phyloP scores from a whole-genome alignment of 2,888 invertebrate genomes.

The Blera fallax region DNA sequence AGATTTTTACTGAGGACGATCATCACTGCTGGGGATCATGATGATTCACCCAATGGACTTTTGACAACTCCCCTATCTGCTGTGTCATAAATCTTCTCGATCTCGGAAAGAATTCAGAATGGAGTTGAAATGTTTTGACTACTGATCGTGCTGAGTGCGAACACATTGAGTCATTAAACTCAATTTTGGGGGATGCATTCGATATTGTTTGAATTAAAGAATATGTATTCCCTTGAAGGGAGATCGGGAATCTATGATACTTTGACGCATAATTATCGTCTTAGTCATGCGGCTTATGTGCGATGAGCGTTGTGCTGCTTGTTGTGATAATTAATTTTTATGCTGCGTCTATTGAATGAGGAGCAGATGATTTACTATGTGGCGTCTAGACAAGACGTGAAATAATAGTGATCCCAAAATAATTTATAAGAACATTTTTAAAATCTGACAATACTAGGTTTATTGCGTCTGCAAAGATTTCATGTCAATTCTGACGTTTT shows the following conservation, averaged over 20 bases:
- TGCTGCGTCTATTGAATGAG: not conserved
- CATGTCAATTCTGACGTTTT: too few species aligned
- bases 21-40: slow-evolving; percentile 11
- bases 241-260: slow-evolving; percentile 23
- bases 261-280: slow-evolving; percentile 54
- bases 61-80: slow-evolving; percentile 16
- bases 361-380: not conserved
- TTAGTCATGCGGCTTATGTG: slow-evolving; percentile 52
- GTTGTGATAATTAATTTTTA: slow-evolving; percentile 21
- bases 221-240: slow-evolving; percentile 1
- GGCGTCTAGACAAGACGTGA: slow-evolving; percentile 23
- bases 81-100: slow-evolving; percentile 46
- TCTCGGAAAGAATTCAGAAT: not conserved
- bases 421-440: not conserved
- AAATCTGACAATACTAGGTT: not conserved
- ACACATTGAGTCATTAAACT: slow-evolving; percentile 71
- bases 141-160: slow-evolving; percentile 58
- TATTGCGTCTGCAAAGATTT: too few species aligned
- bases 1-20: not conserved
- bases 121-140: slow-evolving; percentile 60
- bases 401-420: not conserved
- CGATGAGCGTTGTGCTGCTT: not conserved
- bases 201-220: slow-evolving; percentile 46
- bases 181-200: slow-evolving; percentile 53
- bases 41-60: slow-evolving; percentile 45